Base-by-base conservation (phyloP, 2,113 vertebrate species). In the Crotalus tigris region DNA sequence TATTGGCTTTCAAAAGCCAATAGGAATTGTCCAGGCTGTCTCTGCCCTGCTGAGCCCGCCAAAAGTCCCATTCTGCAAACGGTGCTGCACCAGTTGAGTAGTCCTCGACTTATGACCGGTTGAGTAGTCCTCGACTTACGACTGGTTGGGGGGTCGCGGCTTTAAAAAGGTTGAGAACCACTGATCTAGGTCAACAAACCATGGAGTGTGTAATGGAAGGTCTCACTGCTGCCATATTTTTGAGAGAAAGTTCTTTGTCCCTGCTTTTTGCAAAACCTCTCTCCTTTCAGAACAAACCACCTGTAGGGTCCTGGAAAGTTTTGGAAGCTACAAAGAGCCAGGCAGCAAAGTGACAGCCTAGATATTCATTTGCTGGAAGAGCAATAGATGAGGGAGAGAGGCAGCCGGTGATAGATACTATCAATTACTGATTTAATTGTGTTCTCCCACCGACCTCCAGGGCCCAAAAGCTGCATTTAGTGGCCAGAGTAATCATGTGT, bases 381-480 rank as follows among this genome's bases (percentile, higher is more conserved):
- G 58, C 64, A 90, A 69, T 5, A 49, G 87, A 85, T 11, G 57
- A 24, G 26, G 57, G 8, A 57, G 39, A n/a, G 26, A 26, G 3
- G 39, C 59, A 33, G 87, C 15, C 53, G 3, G 87, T 91, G 46
- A 85, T 23, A 81, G 49, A 4, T 51, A 44, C 69, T 17, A 64
- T 90, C 49, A 61, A 64, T 87, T 92, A 61, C 69, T 33, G 23
- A 24, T 54, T 92, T 89, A 89, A 91, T 85, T 90, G 91, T 69
- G 24, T 87, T 29, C n/a, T 51, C 44, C 49, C 5, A 46, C n/a
- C 33, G 29, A 69, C 29, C 75, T 44, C 75, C 15, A 13, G 75
- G 88, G 23, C 33, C 46, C 29, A 39, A 46, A 85, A n/a, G 24
- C 69, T 85, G n/a, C n/a, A n/a, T 49, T 15, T 6, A 24, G 26